A percentile compares a stretch with the other conserved stretches of the same genome.
phyloP scores from a whole-genome alignment of 2,797 vertebrate genomes.

The Otus scops region DNA sequence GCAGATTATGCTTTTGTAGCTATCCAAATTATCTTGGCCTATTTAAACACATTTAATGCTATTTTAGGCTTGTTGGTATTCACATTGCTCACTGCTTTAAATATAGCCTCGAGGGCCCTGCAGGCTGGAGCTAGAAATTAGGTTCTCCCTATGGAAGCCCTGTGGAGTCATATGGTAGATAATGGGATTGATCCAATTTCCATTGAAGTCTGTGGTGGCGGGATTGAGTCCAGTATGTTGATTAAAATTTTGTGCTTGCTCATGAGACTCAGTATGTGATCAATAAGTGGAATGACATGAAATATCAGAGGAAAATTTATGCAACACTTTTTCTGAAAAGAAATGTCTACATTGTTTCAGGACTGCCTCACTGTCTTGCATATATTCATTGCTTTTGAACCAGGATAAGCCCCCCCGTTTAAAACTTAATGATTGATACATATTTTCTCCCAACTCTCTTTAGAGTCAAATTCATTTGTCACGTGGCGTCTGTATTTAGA shows the following conservation, averaged over 20 bases:
- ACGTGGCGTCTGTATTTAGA: background rate
- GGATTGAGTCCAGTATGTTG: conserved; percentile 59
- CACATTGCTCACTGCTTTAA: conserved; percentile 57
- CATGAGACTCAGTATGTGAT: conserved; percentile 31
- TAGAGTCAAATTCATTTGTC: background rate
- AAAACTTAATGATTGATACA: background rate
- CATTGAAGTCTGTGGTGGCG: conserved; percentile 17
- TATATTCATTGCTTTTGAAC: background rate
- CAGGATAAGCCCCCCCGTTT: background rate
- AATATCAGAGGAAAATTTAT: conserved; percentile 53
- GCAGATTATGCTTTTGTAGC: conserved; percentile 37
- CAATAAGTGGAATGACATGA: conserved; percentile 55
- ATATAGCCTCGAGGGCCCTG: conserved; percentile 55
- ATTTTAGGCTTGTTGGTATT: conserved; percentile 63
- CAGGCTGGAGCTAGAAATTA: conserved; percentile 49
- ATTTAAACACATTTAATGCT: conserved; percentile 58
- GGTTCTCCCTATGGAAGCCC: conserved; percentile 52
- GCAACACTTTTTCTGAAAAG: background rate
- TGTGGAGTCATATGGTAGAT: conserved; percentile 63
- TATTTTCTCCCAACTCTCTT: background rate
- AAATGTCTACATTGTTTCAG: background rate
- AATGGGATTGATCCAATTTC: conserved; percentile 69
- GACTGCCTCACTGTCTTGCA: background rate
- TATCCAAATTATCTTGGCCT: conserved; percentile 62
- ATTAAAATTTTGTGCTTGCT: conserved; percentile 67